A percentile compares a stretch with the other conserved stretches of the same genome.
Evolutionary conservation across 2,113 vertebrate species (phyloP).

Genomic region (Strigops habroptila): DNA sequence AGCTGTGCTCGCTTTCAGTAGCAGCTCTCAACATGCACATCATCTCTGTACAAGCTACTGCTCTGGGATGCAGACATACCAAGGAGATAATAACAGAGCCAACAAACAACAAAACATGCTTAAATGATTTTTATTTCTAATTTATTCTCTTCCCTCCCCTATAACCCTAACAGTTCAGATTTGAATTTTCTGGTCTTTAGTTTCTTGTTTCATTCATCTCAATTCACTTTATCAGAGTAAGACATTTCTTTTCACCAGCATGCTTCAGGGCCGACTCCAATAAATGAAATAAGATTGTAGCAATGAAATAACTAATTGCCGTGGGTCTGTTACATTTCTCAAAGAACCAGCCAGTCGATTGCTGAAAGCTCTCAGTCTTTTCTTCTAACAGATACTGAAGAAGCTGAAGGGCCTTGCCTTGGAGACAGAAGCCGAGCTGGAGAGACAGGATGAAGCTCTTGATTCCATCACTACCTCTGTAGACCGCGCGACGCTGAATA

Average conservation of each 20-base stretch:
- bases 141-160: fast-evolving
- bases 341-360: fast-evolving
- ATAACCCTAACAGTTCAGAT: neutral
- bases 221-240: neutral
- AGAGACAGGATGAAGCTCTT: constrained; percentile 87
- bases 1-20: neutral
- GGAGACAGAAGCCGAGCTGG: constrained; percentile 87
- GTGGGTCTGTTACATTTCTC: fast-evolving
- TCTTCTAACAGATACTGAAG: constrained; percentile 81
- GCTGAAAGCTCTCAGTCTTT: neutral
- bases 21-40: fast-evolving
- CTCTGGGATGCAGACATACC: neutral
- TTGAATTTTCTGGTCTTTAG: neutral
- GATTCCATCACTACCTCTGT: constrained; percentile 79
- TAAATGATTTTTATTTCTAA: neutral
- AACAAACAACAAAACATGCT: neutral
- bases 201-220: neutral
- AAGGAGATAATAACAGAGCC: neutral
- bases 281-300: neutral
- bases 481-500: constrained; percentile 77
- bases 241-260: neutral
- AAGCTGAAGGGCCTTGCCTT: constrained; percentile 88
- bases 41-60: neutral
- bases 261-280: neutral
- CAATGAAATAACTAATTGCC: neutral